A percentile compares a stretch with the other conserved stretches of the same genome.
Evolutionary conservation across 2,113 vertebrate genomes (phyloP).

Genomic region (Salvelinus alpinus): DNA sequence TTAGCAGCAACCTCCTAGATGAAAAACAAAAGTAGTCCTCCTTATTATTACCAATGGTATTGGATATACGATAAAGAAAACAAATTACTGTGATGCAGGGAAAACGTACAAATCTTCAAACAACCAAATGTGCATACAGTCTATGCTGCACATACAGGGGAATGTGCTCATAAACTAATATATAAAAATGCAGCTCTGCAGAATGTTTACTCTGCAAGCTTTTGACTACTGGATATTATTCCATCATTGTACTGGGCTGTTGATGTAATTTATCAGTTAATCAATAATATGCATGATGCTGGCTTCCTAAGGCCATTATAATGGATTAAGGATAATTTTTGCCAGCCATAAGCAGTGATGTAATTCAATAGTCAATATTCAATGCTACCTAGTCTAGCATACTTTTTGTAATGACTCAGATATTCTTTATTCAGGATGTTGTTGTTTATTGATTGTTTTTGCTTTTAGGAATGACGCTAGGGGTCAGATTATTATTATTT

Average conservation of each 20-base stretch:
- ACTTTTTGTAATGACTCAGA: conserved; percentile 32
- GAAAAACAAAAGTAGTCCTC: no score
- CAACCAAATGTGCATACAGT: no score
- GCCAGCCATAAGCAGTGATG: conserved; percentile 3
- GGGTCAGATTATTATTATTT: no score
- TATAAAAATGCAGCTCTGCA: not conserved
- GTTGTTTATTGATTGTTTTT: conserved; percentile 36
- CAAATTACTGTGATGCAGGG: no score
- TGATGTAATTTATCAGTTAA: conserved; percentile 6
- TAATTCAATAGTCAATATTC: conserved; percentile 36
- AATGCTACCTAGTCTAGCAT: conserved; percentile 18
- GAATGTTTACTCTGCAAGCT: not conserved
- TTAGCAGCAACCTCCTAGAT: no score
- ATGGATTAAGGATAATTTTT: no score
- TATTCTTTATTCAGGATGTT: conserved; percentile 47
- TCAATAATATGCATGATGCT: conserved; percentile 18
- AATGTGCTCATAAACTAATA: not conserved
- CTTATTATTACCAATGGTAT: no score
- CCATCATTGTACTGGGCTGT: not conserved
- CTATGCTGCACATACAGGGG: no score
- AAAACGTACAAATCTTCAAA: no score
- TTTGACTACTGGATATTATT: not conserved
- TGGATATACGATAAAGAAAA: no score
- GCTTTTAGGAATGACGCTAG: no score
- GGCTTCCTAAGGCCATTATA: conserved; percentile 32